These are phyloP conservation scores for Cathartes aura DNA, from an alignment of 2,113 vertebrate species.

Conservation along the genomic window DNA sequence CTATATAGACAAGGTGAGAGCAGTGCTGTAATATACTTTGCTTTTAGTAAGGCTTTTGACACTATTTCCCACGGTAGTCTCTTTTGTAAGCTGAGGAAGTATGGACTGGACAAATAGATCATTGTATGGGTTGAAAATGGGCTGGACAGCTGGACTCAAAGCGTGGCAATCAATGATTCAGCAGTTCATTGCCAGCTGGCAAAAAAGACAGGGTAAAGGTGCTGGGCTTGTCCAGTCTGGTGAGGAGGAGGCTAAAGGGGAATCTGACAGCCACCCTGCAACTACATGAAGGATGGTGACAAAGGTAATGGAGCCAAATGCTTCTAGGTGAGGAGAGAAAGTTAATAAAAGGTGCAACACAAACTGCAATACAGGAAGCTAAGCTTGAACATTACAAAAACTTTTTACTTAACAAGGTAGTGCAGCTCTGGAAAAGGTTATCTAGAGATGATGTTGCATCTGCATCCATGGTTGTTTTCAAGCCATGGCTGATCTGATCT, in stretches of 20 bases:
- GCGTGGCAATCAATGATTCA: not conserved
- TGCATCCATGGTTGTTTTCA: not conserved
- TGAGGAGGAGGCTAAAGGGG: not conserved
- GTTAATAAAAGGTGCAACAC: not conserved
- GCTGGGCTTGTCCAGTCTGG: not conserved
- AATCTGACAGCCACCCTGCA: not conserved
- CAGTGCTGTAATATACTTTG: not conserved
- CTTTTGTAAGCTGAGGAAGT: not conserved
- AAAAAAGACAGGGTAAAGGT: not conserved
- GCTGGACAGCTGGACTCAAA: conserved; percentile 25
- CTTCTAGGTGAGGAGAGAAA: not conserved
- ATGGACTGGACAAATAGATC: not conserved
- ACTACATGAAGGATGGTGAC: not conserved
- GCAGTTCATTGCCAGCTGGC: not conserved
- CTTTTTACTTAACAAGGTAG: not conserved
- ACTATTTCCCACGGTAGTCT: not conserved
- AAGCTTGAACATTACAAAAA: not conserved
- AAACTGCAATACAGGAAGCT: not conserved
- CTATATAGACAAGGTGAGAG: not conserved
- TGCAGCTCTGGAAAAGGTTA: not conserved
- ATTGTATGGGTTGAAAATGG: not conserved
- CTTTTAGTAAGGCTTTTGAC: not conserved
- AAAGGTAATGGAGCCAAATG: not conserved
- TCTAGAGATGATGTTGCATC: not conserved
- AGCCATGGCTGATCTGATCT: not conserved